Conservation (phyloP, 2,113 vertebrate species). For the Dasyornis broadbenti region DNA sequence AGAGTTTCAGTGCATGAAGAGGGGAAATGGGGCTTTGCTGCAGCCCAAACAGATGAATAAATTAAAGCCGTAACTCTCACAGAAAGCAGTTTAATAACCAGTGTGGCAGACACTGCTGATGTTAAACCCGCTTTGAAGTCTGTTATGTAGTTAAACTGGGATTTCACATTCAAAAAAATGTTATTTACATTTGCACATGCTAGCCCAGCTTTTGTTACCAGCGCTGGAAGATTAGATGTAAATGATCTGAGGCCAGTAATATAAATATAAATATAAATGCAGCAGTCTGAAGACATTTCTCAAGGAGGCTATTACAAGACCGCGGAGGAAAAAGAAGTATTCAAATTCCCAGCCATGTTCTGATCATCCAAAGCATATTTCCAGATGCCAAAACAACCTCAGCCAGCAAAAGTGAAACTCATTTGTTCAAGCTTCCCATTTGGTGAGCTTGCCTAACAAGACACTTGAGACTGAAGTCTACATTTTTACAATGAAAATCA, state of each 20-base stretch:
- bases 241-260: conserved; percentile 25
- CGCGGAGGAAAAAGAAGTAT: background rate
- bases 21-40: background rate
- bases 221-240: conserved; percentile 12
- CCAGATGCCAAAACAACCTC: conserved; percentile 38
- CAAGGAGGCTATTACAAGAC: background rate
- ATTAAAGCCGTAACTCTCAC: background rate
- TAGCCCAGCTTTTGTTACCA: conserved; percentile 35
- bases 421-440: conserved; percentile 44
- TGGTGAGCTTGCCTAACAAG: conserved; percentile 60
- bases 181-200: conserved; percentile 46
- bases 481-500: conserved; percentile 45
- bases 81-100: conserved; percentile 18
- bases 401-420: conserved; percentile 35
- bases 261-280: conserved; percentile 27
- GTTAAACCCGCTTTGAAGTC: conserved; percentile 32
- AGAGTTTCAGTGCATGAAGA: background rate
- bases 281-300: conserved; percentile 34
- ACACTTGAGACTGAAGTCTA: conserved; percentile 48
- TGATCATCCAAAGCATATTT: conserved; percentile 18
- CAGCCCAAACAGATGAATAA: background rate
- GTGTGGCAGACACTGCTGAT: background rate
- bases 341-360: background rate
- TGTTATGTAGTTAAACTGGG: conserved; percentile 42
- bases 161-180: conserved; percentile 30